Evolutionary conservation across 2,797 vertebrate genomes (phyloP).

Genomic region (Glyptemys insculpta): DNA sequence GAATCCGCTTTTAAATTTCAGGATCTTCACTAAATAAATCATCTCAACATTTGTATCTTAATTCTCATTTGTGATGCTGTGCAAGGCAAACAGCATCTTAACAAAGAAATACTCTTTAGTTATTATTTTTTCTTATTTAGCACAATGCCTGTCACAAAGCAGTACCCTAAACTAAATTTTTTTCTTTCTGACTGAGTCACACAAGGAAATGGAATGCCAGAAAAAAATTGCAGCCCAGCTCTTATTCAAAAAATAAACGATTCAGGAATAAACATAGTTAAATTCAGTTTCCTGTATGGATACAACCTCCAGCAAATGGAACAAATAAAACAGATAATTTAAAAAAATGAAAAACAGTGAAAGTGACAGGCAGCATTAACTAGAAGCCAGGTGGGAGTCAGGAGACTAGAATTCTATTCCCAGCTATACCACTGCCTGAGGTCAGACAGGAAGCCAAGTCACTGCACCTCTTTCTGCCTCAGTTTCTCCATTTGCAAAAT

Average conservation of each 20-base stretch:
- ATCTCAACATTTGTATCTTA: constrained; percentile 10
- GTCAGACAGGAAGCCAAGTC: not conserved
- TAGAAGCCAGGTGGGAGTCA: constrained; percentile 1
- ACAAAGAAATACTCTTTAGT: not conserved
- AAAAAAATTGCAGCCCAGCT: not conserved
- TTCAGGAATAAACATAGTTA: not conserved
- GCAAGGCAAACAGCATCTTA: not conserved
- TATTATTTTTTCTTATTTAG: not conserved
- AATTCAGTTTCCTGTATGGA: not conserved
- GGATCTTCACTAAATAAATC: not conserved
- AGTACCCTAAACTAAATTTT: not conserved
- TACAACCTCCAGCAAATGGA: not conserved
- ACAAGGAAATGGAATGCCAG: not conserved
- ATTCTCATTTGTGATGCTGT: not conserved
- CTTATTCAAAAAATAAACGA: not conserved
- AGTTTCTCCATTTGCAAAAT: not conserved
- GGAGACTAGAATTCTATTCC: not conserved
- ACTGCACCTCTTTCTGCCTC: constrained; percentile 1
- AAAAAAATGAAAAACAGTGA: not conserved
- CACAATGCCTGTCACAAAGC: not conserved
- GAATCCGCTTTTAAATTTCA: not conserved
- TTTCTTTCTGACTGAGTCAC: not conserved
- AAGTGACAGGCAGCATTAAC: not conserved
- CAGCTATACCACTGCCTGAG: not conserved
- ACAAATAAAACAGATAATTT: not conserved